Evolutionary conservation across 2,113 vertebrate genomes (phyloP), one percentile per base, ranked within the genome.

Genomic region (Aspidoscelis tigris): DNA sequence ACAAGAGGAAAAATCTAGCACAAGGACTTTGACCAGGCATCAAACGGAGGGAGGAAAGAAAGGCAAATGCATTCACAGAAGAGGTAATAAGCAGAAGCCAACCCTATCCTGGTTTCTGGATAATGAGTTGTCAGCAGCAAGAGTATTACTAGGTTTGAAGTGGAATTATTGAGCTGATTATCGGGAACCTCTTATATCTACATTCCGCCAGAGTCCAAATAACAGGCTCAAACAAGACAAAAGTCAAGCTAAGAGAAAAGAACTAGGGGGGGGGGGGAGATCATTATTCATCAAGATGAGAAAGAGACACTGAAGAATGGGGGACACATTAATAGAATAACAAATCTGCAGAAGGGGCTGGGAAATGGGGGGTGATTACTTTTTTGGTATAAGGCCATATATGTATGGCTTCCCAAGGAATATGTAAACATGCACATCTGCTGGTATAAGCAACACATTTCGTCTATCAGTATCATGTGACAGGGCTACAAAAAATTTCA

Each of bases 81-180:
- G 75, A 84, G 69, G 69, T 88, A 89, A 88, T 87, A 87, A 64
- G 71, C 80, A 87, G 87, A 86, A 90, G 76, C 41, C 76, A 92
- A 89, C 82, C 81, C 61, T 88, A 85, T 6, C 21, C 3, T 0
- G 11, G 55, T 84, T 81, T 64, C 81, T 80, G 87, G 93, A 88
- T 94, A 93, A 90, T 76, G 91, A 91, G 89, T 88, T 93, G 91
- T 93, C 91, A 91, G 89, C 89, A 87, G 91, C 80, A 93, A 87
- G 82, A 89, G 69, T 84, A 87, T 1, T 87, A 53, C 90, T 91
- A 84, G 85, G 89, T 91, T 91, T 92, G 88, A 94, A 93, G 92
- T 90, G 84, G 93, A 93, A 94, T 95, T 93, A 94, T 93, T 90
- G 90, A 95, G 88, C 84, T 87, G 84, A 82, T 94, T 93, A 93